Conservation (phyloP, 1,140 invertebrate genomes). For the Riptortus pedestris region DNA sequence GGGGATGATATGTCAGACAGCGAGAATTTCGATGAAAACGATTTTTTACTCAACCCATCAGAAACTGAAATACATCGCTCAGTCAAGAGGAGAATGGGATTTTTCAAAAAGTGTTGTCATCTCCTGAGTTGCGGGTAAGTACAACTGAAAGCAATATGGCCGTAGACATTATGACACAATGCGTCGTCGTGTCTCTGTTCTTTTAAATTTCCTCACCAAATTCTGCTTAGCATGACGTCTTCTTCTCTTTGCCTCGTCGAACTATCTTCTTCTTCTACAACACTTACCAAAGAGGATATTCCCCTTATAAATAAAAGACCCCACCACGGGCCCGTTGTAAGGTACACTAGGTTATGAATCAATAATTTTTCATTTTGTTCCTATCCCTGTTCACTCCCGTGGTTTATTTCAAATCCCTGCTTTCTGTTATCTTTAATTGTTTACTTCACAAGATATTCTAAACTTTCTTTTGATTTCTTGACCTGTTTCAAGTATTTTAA, state of each 20-base stretch:
- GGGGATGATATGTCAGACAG: slow-evolving; percentile 17
- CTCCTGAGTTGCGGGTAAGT: slow-evolving; percentile 14
- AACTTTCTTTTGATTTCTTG: too few relatives aligned
- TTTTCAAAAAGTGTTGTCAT: slow-evolving; percentile 13
- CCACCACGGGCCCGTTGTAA: slow-evolving; percentile 43
- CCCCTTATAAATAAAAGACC: slow-evolving; percentile 48
- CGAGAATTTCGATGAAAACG: slow-evolving; percentile 18
- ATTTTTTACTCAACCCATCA: slow-evolving; percentile 14
- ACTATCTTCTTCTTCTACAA: slow-evolving; percentile 34
- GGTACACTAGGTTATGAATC: slow-evolving; percentile 37
- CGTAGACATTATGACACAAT: slow-evolving; percentile 15
- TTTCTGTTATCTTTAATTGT: slow-evolving; percentile 18
- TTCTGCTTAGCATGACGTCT: slow-evolving; percentile 24
- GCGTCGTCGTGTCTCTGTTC: slow-evolving; percentile 1
- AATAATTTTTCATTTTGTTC: slow-evolving; percentile 19
- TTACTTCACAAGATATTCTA: too few relatives aligned
- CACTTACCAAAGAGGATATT: slow-evolving; percentile 47
- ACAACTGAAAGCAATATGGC: slow-evolving; percentile 7
- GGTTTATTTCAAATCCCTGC: slow-evolving; percentile 1
- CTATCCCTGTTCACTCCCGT: background rate
- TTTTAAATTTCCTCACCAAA: background rate
- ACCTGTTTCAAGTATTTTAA: too few relatives aligned
- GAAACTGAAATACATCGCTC: slow-evolving; percentile 3
- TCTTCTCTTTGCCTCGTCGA: slow-evolving; percentile 34
- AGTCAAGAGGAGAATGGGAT: slow-evolving; percentile 12